Conservation (phyloP, 2,797 vertebrate species). For the Mareca penelope region DNA sequence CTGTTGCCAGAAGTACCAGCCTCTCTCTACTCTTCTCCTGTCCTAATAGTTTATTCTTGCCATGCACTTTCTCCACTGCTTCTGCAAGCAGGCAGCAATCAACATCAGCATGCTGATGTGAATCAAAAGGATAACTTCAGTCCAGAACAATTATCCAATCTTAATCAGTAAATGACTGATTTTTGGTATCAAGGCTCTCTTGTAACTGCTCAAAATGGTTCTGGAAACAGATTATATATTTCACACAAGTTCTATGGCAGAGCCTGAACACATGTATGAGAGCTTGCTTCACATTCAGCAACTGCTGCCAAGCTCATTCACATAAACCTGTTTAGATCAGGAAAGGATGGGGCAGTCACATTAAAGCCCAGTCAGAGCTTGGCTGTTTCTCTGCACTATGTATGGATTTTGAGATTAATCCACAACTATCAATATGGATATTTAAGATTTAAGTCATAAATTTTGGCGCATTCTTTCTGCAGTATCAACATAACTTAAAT, state of each 20-base stretch:
- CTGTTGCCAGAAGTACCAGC: not conserved
- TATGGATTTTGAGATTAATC: not conserved
- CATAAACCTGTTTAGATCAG: rapidly evolving
- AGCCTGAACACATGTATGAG: rapidly evolving
- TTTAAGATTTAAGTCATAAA: not conserved
- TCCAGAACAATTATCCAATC: not conserved
- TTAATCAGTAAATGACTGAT: not conserved
- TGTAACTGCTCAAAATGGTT: not conserved
- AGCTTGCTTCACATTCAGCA: not conserved
- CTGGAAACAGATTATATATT: not conserved
- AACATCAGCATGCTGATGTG: not conserved
- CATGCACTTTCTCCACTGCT: not conserved
- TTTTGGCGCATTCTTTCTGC: not conserved
- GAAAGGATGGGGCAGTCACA: not conserved
- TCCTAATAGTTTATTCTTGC: not conserved
- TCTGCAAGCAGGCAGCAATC: not conserved
- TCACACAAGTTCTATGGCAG: not conserved
- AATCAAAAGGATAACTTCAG: not conserved
- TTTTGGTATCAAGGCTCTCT: not conserved
- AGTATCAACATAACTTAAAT: not conserved
- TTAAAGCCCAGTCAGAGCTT: not conserved
- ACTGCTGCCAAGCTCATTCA: not conserved
- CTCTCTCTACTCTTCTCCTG: not conserved
- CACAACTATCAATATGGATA: not conserved
- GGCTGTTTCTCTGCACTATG: not conserved